phyloP scores from a whole-genome alignment of 2,797 vertebrate species.

The Pseudochaenichthys georgianus region DNA sequence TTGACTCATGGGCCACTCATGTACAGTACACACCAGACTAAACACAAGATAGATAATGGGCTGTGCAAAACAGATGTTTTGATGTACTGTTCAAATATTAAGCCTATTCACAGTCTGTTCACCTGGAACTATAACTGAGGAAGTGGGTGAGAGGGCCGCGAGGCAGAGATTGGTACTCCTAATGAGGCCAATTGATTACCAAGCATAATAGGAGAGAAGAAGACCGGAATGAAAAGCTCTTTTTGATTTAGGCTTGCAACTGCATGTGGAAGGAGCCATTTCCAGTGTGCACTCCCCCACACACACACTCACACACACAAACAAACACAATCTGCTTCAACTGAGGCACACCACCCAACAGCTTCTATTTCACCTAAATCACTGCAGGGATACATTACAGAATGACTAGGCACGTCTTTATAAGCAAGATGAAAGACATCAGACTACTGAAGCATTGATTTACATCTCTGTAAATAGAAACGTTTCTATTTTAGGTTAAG shows the following conservation, averaged over 20 bases:
- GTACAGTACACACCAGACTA: too few relatives aligned
- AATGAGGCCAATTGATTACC: constrained; percentile 61
- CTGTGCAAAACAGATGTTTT: background rate
- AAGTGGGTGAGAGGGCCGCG: constrained; percentile 17
- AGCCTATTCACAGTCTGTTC: background rate
- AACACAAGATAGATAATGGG: too few relatives aligned
- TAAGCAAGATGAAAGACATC: background rate
- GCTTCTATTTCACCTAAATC: constrained; percentile 18
- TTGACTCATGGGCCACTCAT: background rate
- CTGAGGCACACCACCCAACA: constrained; percentile 30
- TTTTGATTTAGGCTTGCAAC: constrained; percentile 24
- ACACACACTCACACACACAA: constrained; percentile 9
- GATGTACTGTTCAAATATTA: background rate
- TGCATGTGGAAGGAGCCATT: constrained; percentile 15
- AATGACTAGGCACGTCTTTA: constrained; percentile 1
- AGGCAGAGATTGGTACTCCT: constrained; percentile 34
- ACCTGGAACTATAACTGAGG: background rate
- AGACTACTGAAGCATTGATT: background rate
- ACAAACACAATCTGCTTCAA: constrained; percentile 43
- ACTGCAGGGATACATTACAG: constrained; percentile 23
- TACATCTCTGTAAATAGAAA: constrained; percentile 11
- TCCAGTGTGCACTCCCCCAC: constrained; percentile 35
- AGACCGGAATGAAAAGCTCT: constrained; percentile 12
- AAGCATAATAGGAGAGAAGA: constrained; percentile 7
- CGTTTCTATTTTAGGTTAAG: background rate